Evolutionary conservation across 2,113 vertebrate species (phyloP).

Genomic region (Pachycephala philippinensis): DNA sequence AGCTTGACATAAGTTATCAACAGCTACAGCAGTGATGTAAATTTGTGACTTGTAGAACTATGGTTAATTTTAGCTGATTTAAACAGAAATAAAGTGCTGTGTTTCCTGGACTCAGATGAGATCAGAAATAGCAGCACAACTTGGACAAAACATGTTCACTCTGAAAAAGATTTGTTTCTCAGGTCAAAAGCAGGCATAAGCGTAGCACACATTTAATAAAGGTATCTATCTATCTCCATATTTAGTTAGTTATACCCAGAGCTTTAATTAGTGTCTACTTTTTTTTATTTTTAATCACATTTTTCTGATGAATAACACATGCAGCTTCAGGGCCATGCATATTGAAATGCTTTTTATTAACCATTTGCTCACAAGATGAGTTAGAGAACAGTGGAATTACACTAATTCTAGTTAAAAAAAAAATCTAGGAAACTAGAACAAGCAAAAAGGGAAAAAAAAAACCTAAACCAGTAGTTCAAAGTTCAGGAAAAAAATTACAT

Average conservation of each 20-base stretch:
- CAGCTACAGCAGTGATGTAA: not conserved
- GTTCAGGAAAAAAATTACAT: not conserved
- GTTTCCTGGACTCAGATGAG: not conserved
- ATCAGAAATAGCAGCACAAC: not conserved
- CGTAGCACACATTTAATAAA: not conserved
- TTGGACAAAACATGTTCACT: accelerated
- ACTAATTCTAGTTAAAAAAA: not conserved
- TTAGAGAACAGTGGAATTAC: not conserved
- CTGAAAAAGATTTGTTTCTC: not conserved
- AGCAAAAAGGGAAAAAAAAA: not conserved
- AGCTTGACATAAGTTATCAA: not conserved
- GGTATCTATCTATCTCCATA: not conserved
- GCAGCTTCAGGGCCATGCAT: not conserved
- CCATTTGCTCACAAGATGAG: not conserved
- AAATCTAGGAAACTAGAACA: not conserved
- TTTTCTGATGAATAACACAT: not conserved
- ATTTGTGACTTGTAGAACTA: not conserved
- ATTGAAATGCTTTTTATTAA: not conserved
- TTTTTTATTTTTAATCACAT: not conserved
- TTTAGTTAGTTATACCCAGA: not conserved
- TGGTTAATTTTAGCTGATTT: not conserved
- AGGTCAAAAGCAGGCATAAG: not conserved
- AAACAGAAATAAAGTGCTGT: not conserved
- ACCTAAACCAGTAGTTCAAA: not conserved
- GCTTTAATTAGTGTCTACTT: not conserved